These are phyloP conservation scores for Salvator merianae DNA, from an alignment of 2,113 vertebrate species.

Conservation along the genomic window DNA sequence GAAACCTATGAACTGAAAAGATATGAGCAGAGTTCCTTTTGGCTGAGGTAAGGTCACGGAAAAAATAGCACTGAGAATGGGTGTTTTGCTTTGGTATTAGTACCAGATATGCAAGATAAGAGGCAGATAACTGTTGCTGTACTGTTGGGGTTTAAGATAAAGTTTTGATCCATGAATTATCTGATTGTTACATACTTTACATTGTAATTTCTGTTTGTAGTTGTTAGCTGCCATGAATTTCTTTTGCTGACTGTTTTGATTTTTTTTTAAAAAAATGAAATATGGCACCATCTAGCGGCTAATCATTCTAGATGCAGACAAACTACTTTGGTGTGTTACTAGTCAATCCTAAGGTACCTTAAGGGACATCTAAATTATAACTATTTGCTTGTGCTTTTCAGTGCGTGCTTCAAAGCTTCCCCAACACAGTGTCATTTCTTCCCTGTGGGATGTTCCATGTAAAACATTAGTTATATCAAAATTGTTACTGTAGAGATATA, in stretches of 20 bases:
- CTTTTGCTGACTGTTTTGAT: too few species aligned
- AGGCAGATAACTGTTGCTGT: too few species aligned
- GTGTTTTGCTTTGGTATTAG: neutral
- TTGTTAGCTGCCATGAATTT: too few species aligned
- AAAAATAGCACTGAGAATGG: conserved; percentile 12
- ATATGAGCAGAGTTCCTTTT: conserved; percentile 87
- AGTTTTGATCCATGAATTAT: too few species aligned
- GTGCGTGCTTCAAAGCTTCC: neutral
- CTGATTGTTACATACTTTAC: too few species aligned
- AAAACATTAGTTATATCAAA: neutral
- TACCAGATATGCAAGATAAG: too few species aligned
- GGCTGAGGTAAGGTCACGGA: conserved; percentile 85
- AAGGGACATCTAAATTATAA: too few species aligned
- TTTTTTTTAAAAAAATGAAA: too few species aligned
- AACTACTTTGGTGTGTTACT: neutral
- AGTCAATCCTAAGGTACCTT: neutral
- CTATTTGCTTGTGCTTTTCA: neutral
- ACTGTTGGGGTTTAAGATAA: too few species aligned
- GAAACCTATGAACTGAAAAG: conserved; percentile 78
- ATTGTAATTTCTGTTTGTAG: too few species aligned
- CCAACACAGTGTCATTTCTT: neutral
- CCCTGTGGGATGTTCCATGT: neutral
- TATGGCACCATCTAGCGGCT: conserved; percentile 71
- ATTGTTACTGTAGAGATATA: neutral
- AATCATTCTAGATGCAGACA: neutral